Base-by-base conservation (phyloP, 2,797 vertebrate species). In the Dipus sagitta region DNA sequence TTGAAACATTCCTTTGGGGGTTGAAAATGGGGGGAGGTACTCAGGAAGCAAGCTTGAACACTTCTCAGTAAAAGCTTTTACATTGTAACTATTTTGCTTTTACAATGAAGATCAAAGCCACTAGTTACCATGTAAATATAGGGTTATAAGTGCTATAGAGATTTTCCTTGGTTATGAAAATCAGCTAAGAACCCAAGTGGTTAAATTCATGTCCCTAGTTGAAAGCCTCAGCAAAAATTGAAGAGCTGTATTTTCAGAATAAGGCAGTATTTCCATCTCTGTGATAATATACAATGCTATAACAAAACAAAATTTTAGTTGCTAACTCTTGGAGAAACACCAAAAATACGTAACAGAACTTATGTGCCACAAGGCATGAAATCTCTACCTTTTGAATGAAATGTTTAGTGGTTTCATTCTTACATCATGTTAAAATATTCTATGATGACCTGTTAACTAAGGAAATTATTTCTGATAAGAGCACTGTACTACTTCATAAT, bases 181-280 rank as follows among this genome's bases (percentile, higher is more conserved):
- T 1, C n/a, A 90, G 34, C 13, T 76, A 83, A 76, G 23, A 92
- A 32, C 21, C 12, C 24, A 76, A 72, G 9, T 71, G 34, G 13
- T 90, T 96, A 90, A 79, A 72, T 72, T 58, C 10, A 79, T 94
- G 91, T 91, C 12, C 32, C 75, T 75, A 65, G 5, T 10, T 95
- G n/a, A 95, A 95, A 88, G 7, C 4, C 42, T 87, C 11, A 70
- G 72, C 42, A 64, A 92, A 8, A 88, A 71, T 77, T 86, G 64
- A 96, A 71, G 7, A 88, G 52, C 8, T 71, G 3, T 21, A 74
- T 92, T 93, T 93, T 90, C 30, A 88, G 74, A 92, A 82, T 77
- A 70, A 86, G n/a, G 0, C 3, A 77, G 28, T 12, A 32, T 28
- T 74, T 86, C 83, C 80, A 83, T 60, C 80, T 94, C 70, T 52